A percentile compares a stretch with the other conserved stretches of the same genome.
Conservation (phyloP, 2,113 vertebrate genomes). For the Macrotus californicus region DNA sequence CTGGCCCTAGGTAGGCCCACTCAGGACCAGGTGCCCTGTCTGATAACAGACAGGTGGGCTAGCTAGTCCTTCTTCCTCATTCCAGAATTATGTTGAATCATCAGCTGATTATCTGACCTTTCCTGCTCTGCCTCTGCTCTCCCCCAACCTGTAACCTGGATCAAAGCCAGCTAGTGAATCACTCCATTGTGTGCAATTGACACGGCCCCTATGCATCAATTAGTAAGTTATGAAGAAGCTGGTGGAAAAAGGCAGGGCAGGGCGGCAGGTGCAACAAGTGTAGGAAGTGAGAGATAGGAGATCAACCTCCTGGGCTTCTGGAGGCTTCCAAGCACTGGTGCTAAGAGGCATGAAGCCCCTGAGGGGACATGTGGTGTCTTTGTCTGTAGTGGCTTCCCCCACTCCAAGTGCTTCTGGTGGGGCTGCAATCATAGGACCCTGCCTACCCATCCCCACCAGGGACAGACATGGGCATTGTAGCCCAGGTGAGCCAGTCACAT, state of each 20-base stretch:
- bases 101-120: neutral
- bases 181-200: accelerated
- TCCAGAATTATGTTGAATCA: neutral
- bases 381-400: neutral
- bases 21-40: too few species aligned
- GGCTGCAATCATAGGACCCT: neutral
- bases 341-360: neutral
- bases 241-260: neutral
- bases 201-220: neutral
- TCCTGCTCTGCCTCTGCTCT: neutral
- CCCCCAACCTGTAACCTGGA: neutral
- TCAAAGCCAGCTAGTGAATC: neutral
- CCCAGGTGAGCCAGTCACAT: too few species aligned
- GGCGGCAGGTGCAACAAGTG: neutral
- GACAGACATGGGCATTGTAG: neutral
- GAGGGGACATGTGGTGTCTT: too few species aligned
- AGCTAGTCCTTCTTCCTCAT: neutral
- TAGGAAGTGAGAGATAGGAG: neutral
- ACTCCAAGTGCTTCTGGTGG: neutral
- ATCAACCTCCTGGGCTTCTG: neutral
- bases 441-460: neutral
- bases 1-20: too few species aligned
- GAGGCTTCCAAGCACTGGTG: neutral
- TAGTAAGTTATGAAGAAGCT: neutral
- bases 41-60: too few species aligned